Conservation (phyloP, 2,888 invertebrate species). For the Aporophyla nigra region DNA sequence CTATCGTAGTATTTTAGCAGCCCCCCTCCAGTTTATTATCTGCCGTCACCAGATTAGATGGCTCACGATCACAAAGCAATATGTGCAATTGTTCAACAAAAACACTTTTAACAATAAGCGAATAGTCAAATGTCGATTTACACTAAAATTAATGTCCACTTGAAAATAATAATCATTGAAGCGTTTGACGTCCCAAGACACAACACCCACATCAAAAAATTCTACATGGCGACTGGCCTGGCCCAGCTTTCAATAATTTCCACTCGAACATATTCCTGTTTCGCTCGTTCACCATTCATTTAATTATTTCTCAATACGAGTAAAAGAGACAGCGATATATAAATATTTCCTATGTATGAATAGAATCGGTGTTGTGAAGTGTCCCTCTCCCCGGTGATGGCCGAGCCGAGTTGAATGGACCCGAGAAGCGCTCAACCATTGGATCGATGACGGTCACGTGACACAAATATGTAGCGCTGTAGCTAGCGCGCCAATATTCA, state of each 20-base stretch:
- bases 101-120: slow-evolving; percentile 76
- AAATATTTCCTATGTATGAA: slow-evolving; percentile 90
- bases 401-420: slow-evolving; percentile 91
- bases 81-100: slow-evolving; percentile 74
- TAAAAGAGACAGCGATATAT: slow-evolving; percentile 85
- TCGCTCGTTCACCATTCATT: slow-evolving; percentile 90
- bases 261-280: slow-evolving; percentile 89
- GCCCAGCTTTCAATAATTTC: slow-evolving; percentile 89
- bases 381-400: slow-evolving; percentile 84
- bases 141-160: slow-evolving; percentile 86
- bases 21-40: slow-evolving; percentile 89
- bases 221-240: slow-evolving; percentile 89
- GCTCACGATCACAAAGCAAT: slow-evolving; percentile 83
- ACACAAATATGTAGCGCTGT: slow-evolving; percentile 82
- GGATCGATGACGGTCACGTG: slow-evolving; percentile 91
- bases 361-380: slow-evolving; percentile 89
- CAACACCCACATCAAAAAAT: slow-evolving; percentile 91
- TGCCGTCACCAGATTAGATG: slow-evolving; percentile 84
- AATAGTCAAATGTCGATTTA: slow-evolving; percentile 81
- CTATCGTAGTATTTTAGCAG: slow-evolving; percentile 90
- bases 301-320: slow-evolving; percentile 88
- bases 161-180: slow-evolving; percentile 89
- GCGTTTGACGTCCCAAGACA: slow-evolving; percentile 89
- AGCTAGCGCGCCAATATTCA: slow-evolving; percentile 78
- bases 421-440: slow-evolving; percentile 90